Conservation (phyloP, 2,888 invertebrate species). For the Altica lythri region DNA sequence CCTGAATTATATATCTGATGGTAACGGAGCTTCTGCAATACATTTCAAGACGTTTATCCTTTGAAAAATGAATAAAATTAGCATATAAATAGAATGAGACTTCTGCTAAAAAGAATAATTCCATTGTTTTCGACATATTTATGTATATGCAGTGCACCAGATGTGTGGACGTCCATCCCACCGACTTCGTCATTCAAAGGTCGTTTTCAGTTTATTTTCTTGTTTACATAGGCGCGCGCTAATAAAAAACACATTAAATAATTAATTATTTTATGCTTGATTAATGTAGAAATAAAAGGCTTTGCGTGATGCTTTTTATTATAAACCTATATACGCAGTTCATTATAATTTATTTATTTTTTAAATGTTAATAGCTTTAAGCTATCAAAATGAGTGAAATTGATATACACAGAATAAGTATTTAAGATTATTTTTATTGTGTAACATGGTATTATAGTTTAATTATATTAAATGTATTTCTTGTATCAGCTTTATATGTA, state of each 20-base stretch:
- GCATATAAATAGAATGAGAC: conserved; percentile 18
- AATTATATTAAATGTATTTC: too few relatives aligned
- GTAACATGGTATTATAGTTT: too few relatives aligned
- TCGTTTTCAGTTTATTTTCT: conserved; percentile 33
- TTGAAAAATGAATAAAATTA: conserved; percentile 22
- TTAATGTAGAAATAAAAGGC: conserved; percentile 9
- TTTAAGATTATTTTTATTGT: too few relatives aligned
- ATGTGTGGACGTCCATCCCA: conserved; percentile 39
- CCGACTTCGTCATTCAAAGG: conserved; percentile 39
- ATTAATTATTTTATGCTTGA: conserved; percentile 19
- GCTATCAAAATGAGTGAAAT: too few relatives aligned
- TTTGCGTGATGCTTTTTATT: conserved; percentile 10
- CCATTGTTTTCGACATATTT: conserved; percentile 36
- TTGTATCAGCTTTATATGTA: too few relatives aligned
- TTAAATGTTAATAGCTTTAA: too few relatives aligned
- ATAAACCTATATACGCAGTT: not conserved
- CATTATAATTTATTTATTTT: not conserved
- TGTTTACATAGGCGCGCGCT: conserved; percentile 23
- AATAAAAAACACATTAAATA: conserved; percentile 18
- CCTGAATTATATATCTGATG: not conserved
- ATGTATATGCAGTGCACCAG: conserved; percentile 31
- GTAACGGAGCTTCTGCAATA: conserved; percentile 12
- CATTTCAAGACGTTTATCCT: conserved; percentile 8
- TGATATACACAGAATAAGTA: too few relatives aligned
- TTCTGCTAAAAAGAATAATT: conserved; percentile 30